Evolutionary conservation across 2,113 vertebrate genomes (phyloP).

Genomic region (Cynoglossus semilaevis): DNA sequence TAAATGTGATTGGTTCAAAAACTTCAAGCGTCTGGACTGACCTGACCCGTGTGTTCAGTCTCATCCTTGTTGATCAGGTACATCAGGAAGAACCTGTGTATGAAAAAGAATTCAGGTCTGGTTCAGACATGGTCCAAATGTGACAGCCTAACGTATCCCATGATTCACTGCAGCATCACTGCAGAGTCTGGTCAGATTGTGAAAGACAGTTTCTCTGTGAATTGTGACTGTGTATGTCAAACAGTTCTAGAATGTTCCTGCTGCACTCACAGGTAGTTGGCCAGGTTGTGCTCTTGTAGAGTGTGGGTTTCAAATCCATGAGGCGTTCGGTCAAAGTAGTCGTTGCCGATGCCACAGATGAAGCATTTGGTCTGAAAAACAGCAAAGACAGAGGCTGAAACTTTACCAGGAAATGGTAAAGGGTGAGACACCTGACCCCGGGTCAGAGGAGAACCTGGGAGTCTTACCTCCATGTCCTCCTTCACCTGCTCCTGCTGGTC

Average conservation of each 20-base stretch:
- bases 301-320: conserved; percentile 99
- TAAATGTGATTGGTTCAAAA: too few species aligned
- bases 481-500: conserved; percentile 98
- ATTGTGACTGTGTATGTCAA: too few species aligned
- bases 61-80: conserved; percentile 99
- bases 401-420: not conserved
- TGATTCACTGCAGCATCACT: too few species aligned
- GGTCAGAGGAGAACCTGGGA: too few species aligned
- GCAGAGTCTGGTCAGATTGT: too few species aligned
- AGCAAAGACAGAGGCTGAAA: not conserved
- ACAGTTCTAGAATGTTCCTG: not conserved
- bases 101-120: not conserved
- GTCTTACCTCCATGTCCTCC: conserved; percentile 98
- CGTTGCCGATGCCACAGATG: conserved; percentile 98
- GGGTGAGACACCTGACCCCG: too few species aligned
- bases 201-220: too few species aligned
- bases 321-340: conserved; percentile 95
- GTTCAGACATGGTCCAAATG: not conserved
- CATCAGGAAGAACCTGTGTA: conserved; percentile 95
- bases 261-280: conserved; percentile 95
- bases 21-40: conserved; percentile 30
- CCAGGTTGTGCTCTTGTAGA: conserved; percentile 97
- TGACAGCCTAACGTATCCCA: too few species aligned
- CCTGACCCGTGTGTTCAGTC: conserved; percentile 98
- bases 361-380: conserved; percentile 93